Conservation (phyloP, 2,888 invertebrate genomes). For the Eupsilia transversa region DNA sequence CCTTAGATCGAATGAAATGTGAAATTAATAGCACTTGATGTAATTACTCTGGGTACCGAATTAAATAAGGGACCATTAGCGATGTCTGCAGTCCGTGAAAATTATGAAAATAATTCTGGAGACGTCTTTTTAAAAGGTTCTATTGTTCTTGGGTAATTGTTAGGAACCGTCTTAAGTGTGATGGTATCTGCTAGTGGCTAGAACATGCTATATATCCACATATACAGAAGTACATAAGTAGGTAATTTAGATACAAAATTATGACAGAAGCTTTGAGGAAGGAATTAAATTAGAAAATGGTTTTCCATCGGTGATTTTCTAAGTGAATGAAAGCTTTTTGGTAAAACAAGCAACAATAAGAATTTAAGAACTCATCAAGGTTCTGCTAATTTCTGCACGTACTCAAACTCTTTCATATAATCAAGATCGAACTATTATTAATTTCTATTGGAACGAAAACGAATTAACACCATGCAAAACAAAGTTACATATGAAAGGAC, state of each 20-base stretch:
- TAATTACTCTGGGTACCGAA: conserved; percentile 81
- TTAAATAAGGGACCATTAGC: conserved; percentile 85
- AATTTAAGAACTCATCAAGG: background rate
- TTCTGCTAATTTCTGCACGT: background rate
- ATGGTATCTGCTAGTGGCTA: conserved; percentile 23
- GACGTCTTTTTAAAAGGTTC: conserved; percentile 78
- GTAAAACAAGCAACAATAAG: background rate
- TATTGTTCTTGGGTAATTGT: conserved; percentile 78
- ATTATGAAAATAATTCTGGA: conserved; percentile 79
- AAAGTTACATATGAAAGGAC: background rate
- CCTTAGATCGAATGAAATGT: conserved; percentile 80
- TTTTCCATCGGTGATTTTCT: background rate
- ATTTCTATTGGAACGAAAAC: background rate
- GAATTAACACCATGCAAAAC: background rate
- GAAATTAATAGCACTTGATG: conserved; percentile 86
- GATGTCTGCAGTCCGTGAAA: conserved; percentile 72
- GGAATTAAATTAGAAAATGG: background rate
- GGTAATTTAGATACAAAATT: conserved; percentile 3
- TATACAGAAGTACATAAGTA: background rate
- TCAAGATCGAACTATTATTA: background rate
- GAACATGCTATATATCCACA: background rate
- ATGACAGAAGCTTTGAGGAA: background rate
- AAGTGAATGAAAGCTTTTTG: background rate
- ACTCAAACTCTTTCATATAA: background rate
- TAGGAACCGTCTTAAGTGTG: conserved; percentile 38